A percentile compares a stretch with the other conserved stretches of the same genome.
Conservation (phyloP, 2,113 vertebrate genomes). For the Ancistrus triradiatus region DNA sequence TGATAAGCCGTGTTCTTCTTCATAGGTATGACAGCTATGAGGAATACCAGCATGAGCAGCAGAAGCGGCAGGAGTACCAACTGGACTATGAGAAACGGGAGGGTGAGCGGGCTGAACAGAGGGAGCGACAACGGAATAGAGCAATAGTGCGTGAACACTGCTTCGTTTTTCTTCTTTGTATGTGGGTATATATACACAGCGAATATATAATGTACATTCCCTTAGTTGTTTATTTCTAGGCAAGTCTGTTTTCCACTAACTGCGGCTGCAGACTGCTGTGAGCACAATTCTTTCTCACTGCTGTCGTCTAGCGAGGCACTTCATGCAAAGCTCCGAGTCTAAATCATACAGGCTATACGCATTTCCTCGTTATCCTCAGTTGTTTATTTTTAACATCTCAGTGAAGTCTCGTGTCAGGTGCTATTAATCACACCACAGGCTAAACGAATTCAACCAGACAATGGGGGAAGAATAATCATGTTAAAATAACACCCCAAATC, state of each 20-base stretch:
- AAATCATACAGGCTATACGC: constrained; percentile 69
- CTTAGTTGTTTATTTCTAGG: too few relatives aligned
- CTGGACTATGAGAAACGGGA: constrained; percentile 90
- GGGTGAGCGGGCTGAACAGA: constrained; percentile 88
- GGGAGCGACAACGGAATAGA: constrained; percentile 87
- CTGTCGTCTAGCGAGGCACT: too few relatives aligned
- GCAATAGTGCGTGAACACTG: constrained; percentile 84
- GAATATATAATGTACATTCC: too few relatives aligned
- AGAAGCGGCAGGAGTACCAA: constrained; percentile 91
- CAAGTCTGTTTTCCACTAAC: too few relatives aligned
- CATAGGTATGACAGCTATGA: constrained; percentile 93
- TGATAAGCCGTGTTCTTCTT: not conserved
- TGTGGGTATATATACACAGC: too few relatives aligned
- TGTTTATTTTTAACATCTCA: constrained; percentile 64
- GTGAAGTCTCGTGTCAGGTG: constrained; percentile 55
- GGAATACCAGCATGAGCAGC: constrained; percentile 91
- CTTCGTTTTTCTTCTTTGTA: too few relatives aligned
- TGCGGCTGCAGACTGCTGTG: too few relatives aligned
- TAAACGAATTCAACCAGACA: constrained; percentile 35
- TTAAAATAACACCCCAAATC: constrained; percentile 24
- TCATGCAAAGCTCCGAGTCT: constrained; percentile 58
- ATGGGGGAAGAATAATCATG: constrained; percentile 41
- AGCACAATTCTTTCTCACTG: too few relatives aligned
- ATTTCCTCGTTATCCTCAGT: too few relatives aligned
- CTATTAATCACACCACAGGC: constrained; percentile 64